Conservation (phyloP, 2,113 vertebrate genomes). For the Apodemus sylvaticus region DNA sequence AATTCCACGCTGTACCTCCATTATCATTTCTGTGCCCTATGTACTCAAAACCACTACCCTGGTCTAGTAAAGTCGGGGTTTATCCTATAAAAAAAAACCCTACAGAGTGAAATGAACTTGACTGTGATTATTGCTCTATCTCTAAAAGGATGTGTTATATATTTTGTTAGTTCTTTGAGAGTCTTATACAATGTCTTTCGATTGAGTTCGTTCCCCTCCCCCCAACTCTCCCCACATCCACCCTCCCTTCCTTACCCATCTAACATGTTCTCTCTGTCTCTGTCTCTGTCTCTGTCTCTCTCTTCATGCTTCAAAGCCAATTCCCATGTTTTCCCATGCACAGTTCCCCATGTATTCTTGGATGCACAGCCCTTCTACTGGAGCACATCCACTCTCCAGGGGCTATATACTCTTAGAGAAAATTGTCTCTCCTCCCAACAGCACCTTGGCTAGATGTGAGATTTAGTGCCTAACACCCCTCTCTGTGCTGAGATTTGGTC, state of each 20-base stretch:
- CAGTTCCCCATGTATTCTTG: background rate
- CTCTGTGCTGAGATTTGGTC: background rate
- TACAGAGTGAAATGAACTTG: background rate
- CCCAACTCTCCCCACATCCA: background rate
- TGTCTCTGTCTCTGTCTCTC: background rate
- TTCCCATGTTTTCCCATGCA: no score
- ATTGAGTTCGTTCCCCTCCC: background rate
- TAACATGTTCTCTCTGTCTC: background rate
- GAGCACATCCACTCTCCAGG: background rate
- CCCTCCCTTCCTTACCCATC: background rate
- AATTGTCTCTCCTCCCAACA: background rate
- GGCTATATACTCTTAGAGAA: background rate
- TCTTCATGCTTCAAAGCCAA: background rate
- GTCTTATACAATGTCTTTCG: background rate
- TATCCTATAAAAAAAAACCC: conserved; percentile 30
- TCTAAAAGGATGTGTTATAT: background rate
- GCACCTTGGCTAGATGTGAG: background rate
- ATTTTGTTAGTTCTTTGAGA: background rate
- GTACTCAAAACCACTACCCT: background rate
- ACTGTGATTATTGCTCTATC: background rate
- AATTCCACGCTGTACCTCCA: conserved; percentile 48
- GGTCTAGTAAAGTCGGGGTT: conserved; percentile 27
- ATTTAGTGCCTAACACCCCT: background rate
- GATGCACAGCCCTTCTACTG: background rate
- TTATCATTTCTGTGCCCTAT: background rate